Base-by-base conservation (phyloP, 1,140 invertebrate genomes). In the Drosophila funebris region DNA sequence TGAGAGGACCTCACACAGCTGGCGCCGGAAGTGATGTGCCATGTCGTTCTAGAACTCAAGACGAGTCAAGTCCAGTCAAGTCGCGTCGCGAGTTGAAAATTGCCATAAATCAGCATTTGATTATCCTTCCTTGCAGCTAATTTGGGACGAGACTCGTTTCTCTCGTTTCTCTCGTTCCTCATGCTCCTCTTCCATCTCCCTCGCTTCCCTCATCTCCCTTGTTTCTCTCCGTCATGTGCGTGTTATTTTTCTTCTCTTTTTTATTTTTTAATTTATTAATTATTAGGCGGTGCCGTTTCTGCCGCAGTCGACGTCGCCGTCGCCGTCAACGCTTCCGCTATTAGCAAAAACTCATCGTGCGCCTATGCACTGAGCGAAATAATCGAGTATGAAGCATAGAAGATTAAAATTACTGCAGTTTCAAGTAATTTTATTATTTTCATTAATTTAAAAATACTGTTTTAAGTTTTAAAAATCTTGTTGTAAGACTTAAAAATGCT, bases 71-170 rank as follows among this genome's bases (percentile, higher is more conserved):
- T 46, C 43, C 9, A 18, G 56, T 27, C 63, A n/a, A 33, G 31
- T 31, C 29, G 29, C 29, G 29, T 31, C 9, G 53, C 61, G 60
- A 64, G 61, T 63, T 63, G 48, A 69, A 52, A 87, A 87, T 87
- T 87, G 83, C 83, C 82, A 87, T 87, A 87, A 87, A 87, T 87
- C 82, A 87, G 82, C 82, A 88, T 87, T 87, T 87, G 83, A 87
- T 87, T 88, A 87, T 87, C 83, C 83, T 85, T 77, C 63, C 44
- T 41, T 50, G 57, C 54, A 76, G 33, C 83, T 82, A 79, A 84
- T 84, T 81, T 60, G 60, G 44, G 52, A 36, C 11, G 29, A 9
- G 57, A 43, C 62, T 56, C 62, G 36, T 24, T 39, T 37, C 20
- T 27, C 58, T 46, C 37, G 29, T 22, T 33, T 58, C 46, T 18